Conservation (phyloP, 1,140 invertebrate genomes). For the Antheraea mylitta region DNA sequence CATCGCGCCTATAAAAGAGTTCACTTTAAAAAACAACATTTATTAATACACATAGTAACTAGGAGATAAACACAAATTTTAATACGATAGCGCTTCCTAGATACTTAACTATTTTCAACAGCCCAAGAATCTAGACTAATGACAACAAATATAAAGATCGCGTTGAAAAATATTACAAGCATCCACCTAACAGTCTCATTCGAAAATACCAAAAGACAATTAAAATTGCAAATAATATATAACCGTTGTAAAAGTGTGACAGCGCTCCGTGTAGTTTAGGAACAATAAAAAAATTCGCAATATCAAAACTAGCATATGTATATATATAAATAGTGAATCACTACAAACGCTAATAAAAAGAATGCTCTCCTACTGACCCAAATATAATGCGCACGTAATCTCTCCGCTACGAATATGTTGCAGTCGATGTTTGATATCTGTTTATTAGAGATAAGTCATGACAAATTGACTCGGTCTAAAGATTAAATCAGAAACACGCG, state of each 20-base stretch:
- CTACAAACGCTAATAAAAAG: slow-evolving; percentile 5
- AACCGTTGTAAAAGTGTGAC: not conserved
- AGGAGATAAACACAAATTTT: not conserved
- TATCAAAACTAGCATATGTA: not conserved
- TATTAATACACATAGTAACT: not conserved
- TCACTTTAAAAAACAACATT: too few species aligned
- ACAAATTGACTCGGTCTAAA: not conserved
- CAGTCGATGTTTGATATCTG: not conserved
- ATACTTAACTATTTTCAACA: not conserved
- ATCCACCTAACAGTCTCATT: not conserved
- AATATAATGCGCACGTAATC: slow-evolving; percentile 10
- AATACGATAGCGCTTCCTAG: not conserved
- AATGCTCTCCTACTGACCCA: slow-evolving; percentile 20
- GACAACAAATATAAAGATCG: not conserved
- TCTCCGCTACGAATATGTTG: not conserved
- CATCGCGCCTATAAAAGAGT: too few species aligned
- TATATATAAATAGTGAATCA: not conserved
- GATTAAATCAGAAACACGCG: not conserved
- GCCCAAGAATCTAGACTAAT: not conserved
- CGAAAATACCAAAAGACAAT: not conserved
- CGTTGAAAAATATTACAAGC: not conserved
- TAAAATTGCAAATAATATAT: not conserved
- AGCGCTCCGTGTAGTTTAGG: not conserved
- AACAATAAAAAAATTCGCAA: slow-evolving; percentile 1
- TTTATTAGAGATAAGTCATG: not conserved